phyloP scores from a whole-genome alignment of 92 coral and sea anemone genomes.

The Porites lobata region DNA sequence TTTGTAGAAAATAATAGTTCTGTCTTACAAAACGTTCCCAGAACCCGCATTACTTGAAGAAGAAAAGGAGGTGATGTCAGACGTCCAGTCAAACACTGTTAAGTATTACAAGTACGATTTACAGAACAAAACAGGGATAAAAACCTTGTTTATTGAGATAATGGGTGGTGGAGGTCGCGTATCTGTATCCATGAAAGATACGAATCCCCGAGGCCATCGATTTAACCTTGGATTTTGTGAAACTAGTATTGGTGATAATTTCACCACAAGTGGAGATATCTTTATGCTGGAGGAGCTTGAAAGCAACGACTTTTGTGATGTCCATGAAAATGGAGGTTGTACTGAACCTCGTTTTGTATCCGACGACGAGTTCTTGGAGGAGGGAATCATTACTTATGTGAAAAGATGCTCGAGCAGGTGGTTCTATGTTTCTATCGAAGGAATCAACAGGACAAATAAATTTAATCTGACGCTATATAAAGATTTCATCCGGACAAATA shows the following conservation, averaged over 20 bases:
- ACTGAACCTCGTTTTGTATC: slow-evolving; percentile 18
- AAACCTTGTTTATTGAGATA: slow-evolving; percentile 37
- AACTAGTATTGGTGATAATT: neutral
- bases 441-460: slow-evolving; percentile 44
- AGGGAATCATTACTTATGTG: slow-evolving; percentile 31
- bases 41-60: slow-evolving; percentile 75
- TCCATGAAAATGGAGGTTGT: slow-evolving; percentile 40
- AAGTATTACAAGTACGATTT: slow-evolving; percentile 68
- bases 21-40: neutral
- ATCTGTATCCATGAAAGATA: slow-evolving; percentile 45
- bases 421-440: slow-evolving; percentile 71
- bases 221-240: slow-evolving; percentile 54
- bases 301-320: slow-evolving; percentile 34
- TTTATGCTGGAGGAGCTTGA: slow-evolving; percentile 35
- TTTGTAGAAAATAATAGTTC: neutral
- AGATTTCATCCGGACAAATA: slow-evolving; percentile 14
- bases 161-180: slow-evolving; percentile 44
- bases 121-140: slow-evolving; percentile 16
- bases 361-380: neutral
- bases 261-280: neutral
- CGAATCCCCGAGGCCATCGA: slow-evolving; percentile 59
- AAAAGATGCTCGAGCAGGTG: slow-evolving; percentile 53
- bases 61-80: slow-evolving; percentile 27
- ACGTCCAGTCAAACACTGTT: slow-evolving; percentile 29
- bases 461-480: slow-evolving; percentile 71